A percentile compares a stretch with the other conserved stretches of the same genome.
phyloP scores from a whole-genome alignment of 2,888 invertebrate species.

The Steromphala cineraria region DNA sequence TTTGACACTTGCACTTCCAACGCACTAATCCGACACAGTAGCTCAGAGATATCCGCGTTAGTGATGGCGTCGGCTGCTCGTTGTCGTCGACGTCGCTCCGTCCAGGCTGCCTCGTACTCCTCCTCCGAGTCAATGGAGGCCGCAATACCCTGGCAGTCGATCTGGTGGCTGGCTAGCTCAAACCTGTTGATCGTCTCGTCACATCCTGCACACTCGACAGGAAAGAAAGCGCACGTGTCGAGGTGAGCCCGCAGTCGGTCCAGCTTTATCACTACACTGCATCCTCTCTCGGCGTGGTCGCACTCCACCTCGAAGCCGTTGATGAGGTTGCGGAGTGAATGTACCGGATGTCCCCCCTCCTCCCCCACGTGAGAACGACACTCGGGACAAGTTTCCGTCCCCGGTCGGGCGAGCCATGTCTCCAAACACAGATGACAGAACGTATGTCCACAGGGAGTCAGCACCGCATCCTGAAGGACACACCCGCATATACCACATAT shows the following conservation, averaged over 20 bases:
- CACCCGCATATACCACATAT: constrained; percentile 70
- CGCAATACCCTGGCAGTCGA: constrained; percentile 75
- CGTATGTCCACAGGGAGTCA: constrained; percentile 72
- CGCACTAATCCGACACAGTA: constrained; percentile 61
- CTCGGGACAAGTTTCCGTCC: constrained; percentile 66
- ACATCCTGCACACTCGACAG: constrained; percentile 70
- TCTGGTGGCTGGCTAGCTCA: constrained; percentile 66
- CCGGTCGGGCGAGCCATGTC: constrained; percentile 67
- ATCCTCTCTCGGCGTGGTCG: constrained; percentile 59
- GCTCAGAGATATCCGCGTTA: constrained; percentile 50
- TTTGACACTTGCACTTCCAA: constrained; percentile 65
- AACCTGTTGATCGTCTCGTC: constrained; percentile 50
- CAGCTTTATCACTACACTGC: constrained; percentile 57
- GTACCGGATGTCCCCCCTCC: constrained; percentile 60
- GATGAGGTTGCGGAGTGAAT: constrained; percentile 68
- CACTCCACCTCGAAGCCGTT: constrained; percentile 65
- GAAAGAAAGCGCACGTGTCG: constrained; percentile 57
- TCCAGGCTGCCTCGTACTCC: constrained; percentile 1
- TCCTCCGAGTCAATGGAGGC: constrained; percentile 71
- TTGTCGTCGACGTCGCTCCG: neutral
- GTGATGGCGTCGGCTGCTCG: constrained; percentile 42
- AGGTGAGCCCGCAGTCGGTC: constrained; percentile 59
- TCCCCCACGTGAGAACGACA: constrained; percentile 53
- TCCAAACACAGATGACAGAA: constrained; percentile 68
- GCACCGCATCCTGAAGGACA: constrained; percentile 68